Conservation (phyloP, 2,797 vertebrate genomes). For the Zalophus californianus region DNA sequence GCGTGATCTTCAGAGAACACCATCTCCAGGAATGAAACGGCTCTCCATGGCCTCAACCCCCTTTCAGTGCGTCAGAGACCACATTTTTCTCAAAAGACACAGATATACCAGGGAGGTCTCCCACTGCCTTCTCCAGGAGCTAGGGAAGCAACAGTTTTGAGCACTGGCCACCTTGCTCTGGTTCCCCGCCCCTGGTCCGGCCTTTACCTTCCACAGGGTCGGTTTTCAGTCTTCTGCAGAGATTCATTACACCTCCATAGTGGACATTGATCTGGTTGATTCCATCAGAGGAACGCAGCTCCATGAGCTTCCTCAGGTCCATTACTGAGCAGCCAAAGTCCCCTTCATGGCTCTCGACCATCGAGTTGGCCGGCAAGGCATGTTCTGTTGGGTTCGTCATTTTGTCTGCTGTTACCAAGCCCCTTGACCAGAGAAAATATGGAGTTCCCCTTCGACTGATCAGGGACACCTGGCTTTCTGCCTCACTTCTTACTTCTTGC, state of each 20-base stretch:
- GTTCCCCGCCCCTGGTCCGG: background rate
- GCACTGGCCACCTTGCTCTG: background rate
- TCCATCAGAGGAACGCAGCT: constrained; percentile 93
- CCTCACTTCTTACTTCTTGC: constrained; percentile 27
- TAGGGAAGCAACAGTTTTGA: background rate
- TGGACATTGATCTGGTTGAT: constrained; percentile 90
- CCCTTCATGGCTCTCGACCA: constrained; percentile 92
- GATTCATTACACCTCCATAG: constrained; percentile 92
- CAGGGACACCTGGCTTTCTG: background rate
- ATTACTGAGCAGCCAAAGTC: constrained; percentile 93
- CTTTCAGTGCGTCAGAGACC: background rate
- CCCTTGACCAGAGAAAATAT: constrained; percentile 40
- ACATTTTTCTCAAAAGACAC: background rate
- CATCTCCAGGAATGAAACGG: background rate
- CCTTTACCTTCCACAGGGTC: constrained; percentile 95
- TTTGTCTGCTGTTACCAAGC: constrained; percentile 52
- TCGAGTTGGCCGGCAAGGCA: constrained; percentile 90
- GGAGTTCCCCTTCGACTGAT: background rate
- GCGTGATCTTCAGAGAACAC: background rate
- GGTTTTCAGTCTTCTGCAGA: constrained; percentile 95
- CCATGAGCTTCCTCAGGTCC: constrained; percentile 95
- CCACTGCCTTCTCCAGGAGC: background rate
- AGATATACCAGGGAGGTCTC: background rate
- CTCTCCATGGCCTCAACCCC: background rate
- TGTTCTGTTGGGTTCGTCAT: constrained; percentile 72